Evolutionary conservation across 2,797 vertebrate genomes (phyloP), one percentile per base, ranked within the genome.

Genomic region (Nannoperca obscura): DNA sequence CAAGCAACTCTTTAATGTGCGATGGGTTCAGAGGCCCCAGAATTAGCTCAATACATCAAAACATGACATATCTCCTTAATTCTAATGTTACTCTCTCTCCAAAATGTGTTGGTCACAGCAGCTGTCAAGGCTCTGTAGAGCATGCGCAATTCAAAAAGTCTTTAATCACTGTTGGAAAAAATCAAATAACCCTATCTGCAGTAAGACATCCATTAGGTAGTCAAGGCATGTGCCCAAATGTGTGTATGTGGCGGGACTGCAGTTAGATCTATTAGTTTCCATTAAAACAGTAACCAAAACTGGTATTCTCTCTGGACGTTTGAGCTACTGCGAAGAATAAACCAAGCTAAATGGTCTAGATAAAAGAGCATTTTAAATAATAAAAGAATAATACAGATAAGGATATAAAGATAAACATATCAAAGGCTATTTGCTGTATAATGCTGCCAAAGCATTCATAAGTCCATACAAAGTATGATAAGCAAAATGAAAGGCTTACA

Each of bases 201-300:
- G 47, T 65, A 81, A 64, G 62, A 36, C 55, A n/a, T 17, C 38
- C 36, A 71, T 82, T 77, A 65, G 13, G 6, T 30, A 44, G 66
- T 64, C 8, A 72, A 49, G 19, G 59, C 34, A 32, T 54, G 47
- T 60, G 61, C 30, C 40, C 19, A 1, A 4, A 19, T 17, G 15
- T 42, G 34, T 54, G 49, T 58, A 19, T 69, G 12, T 46, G 24
- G 58, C 22, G 20, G 14, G 13, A 14, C 13, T 40, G n/a, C 2
- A 42, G 20, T 73, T 62, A 15, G 12, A 71, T 38, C 20, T 24
- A 67, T 11, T 11, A 3, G n/a, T 46, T 52, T 55, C 17, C 22
- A 68, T 47, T 62, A 38, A 57, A 34, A 68, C 30, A 58, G n/a
- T 13, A 54, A 32, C 47, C 8, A 12, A 49, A 22, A 70, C 50